Conservation (phyloP, 2,797 vertebrate genomes). For the Melanotaenia maccullochi region DNA sequence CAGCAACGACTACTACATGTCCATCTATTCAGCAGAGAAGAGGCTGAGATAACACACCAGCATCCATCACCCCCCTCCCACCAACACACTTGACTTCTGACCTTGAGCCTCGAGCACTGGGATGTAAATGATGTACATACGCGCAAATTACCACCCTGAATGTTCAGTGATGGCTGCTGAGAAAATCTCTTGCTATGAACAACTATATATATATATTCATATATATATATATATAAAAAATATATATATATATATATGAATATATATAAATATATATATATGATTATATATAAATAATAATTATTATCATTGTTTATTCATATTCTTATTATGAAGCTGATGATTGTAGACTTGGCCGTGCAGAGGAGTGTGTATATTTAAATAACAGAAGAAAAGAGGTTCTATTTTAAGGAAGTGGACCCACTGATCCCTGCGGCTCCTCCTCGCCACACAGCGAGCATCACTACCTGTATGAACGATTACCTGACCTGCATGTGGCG, state of each 20-base stretch:
- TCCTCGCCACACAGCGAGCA: constrained; percentile 36
- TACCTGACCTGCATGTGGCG: constrained; percentile 18
- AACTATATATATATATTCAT: constrained; percentile 43
- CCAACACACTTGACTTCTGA: constrained; percentile 56
- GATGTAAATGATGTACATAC: constrained; percentile 87
- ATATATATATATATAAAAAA: constrained; percentile 41
- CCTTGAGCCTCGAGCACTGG: constrained; percentile 55
- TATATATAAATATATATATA: constrained; percentile 44
- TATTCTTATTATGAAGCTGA: constrained; percentile 81
- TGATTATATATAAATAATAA: constrained; percentile 27
- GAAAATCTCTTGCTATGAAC: constrained; percentile 78
- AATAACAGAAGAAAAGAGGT: constrained; percentile 76
- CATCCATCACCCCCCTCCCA: constrained; percentile 31
- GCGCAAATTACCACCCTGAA: constrained; percentile 87
- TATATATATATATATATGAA: constrained; percentile 28
- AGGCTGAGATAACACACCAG: constrained; percentile 91
- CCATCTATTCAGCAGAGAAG: constrained; percentile 98
- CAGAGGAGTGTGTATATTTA: constrained; percentile 84
- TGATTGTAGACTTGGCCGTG: constrained; percentile 86
- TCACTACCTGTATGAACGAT: constrained; percentile 62
- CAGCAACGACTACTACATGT: constrained; percentile 99
- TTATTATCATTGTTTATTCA: constrained; percentile 77
- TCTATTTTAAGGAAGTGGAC: constrained; percentile 76
- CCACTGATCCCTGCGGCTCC: constrained; percentile 31
- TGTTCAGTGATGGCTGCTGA: constrained; percentile 90